phyloP scores from a whole-genome alignment of 2,797 vertebrate species.

The Rhincodon typus region DNA sequence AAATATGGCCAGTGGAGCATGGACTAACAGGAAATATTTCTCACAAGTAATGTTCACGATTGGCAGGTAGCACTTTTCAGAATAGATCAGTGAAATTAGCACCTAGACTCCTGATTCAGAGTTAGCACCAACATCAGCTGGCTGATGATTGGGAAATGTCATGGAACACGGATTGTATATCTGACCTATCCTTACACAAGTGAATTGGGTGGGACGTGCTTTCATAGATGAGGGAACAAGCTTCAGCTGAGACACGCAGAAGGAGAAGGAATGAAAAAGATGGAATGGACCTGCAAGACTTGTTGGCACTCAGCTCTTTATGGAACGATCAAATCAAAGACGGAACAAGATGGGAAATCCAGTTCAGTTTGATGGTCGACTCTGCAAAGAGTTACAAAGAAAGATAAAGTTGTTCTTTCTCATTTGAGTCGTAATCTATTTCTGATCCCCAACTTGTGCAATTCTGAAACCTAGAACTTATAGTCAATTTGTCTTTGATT shows the following conservation, averaged over 20 bases:
- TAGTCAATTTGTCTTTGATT: no score
- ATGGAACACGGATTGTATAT: no score
- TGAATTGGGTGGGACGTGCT: neutral
- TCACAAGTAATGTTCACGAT: neutral
- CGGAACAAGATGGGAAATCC: neutral
- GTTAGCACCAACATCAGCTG: neutral
- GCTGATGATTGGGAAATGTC: neutral
- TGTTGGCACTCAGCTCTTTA: neutral
- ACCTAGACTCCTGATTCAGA: neutral
- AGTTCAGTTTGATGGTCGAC: neutral
- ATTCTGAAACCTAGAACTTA: neutral
- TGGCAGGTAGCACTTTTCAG: neutral
- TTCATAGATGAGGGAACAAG: neutral
- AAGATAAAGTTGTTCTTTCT: neutral
- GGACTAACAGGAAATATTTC: neutral
- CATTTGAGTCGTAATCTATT: neutral
- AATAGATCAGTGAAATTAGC: neutral
- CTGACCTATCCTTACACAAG: neutral
- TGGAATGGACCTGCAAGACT: neutral
- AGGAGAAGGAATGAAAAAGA: neutral
- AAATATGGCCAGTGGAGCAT: no score
- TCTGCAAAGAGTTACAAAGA: neutral
- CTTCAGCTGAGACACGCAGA: neutral
- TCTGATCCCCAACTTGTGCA: neutral
- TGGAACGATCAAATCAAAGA: neutral